Evolutionary conservation across 2,797 vertebrate species (phyloP).

Genomic region (Channa striata): DNA sequence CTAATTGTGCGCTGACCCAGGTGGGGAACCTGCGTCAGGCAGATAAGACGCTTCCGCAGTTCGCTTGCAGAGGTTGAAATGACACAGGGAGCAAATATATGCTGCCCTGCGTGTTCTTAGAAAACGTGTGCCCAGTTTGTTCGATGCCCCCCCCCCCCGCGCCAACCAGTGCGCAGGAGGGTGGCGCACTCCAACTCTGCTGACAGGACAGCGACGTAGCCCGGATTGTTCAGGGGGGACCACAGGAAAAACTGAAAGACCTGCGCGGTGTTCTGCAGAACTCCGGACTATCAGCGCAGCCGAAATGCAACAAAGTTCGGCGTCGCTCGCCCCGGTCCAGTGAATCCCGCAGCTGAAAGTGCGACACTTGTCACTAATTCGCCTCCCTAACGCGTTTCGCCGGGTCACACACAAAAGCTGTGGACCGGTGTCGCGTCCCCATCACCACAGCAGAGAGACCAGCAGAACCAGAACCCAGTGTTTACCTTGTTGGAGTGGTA

Average conservation of each 20-base stretch:
- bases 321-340: neutral
- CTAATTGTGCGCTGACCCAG: constrained; percentile 47
- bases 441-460: constrained; percentile 18
- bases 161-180: constrained; percentile 20
- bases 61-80: neutral
- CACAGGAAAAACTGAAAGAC: no score
- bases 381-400: neutral
- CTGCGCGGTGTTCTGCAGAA: no score
- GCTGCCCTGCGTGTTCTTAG: neutral
- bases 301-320: constrained; percentile 45
- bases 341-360: constrained; percentile 46
- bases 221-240: neutral
- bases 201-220: constrained; percentile 28
- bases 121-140: constrained; percentile 5
- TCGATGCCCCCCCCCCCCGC: no score
- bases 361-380: constrained; percentile 41
- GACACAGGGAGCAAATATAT: neutral
- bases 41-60: constrained; percentile 33
- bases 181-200: constrained; percentile 52
- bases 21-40: constrained; percentile 35
- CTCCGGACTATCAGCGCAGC: neutral
- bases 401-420: neutral
- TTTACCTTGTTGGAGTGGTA: constrained; percentile 98
- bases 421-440: constrained; percentile 14
- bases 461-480: constrained; percentile 43